These are phyloP conservation scores for Atherix ibis DNA, from an alignment of 2,888 invertebrate species.

Conservation along the genomic window DNA sequence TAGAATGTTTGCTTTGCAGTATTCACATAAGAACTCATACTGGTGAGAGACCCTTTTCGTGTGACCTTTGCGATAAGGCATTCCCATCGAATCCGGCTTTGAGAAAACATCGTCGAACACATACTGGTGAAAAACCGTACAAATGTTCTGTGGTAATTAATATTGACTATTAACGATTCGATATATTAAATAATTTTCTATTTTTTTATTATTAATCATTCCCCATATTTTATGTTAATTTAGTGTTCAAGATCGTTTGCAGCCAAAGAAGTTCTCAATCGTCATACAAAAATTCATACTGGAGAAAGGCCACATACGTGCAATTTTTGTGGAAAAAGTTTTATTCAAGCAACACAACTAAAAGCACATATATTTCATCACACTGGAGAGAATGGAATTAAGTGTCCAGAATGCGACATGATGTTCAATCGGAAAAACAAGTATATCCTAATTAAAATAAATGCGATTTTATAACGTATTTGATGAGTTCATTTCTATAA, in stretches of 20 bases:
- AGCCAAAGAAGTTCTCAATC: slow-evolving; percentile 67
- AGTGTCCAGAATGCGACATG: slow-evolving; percentile 43
- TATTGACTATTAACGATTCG: too few relatives aligned
- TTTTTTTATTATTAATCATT: background rate
- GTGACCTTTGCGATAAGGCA: slow-evolving; percentile 55
- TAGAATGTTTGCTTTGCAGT: slow-evolving; percentile 18
- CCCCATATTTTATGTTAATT: background rate
- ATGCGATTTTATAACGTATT: background rate
- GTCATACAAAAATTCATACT: slow-evolving; percentile 53
- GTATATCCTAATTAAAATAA: too few relatives aligned
- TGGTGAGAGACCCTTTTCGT: slow-evolving; percentile 48
- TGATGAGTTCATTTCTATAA: background rate
- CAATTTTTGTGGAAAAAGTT: slow-evolving; percentile 53
- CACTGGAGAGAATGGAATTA: slow-evolving; percentile 48
- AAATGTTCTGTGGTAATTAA: slow-evolving; percentile 42
- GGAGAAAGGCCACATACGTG: slow-evolving; percentile 28
- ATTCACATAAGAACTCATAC: slow-evolving; percentile 54
- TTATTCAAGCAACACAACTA: slow-evolving; percentile 69
- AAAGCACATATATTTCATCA: slow-evolving; percentile 65
- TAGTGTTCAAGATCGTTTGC: slow-evolving; percentile 64
- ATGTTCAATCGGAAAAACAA: slow-evolving; percentile 36
- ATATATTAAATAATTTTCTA: slow-evolving; percentile 4
- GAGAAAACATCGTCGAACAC: slow-evolving; percentile 53
- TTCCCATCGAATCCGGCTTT: slow-evolving; percentile 61
- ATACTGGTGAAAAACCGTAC: slow-evolving; percentile 49